phyloP scores from a whole-genome alignment of 2,113 vertebrate species.

The Hystrix cristata region DNA sequence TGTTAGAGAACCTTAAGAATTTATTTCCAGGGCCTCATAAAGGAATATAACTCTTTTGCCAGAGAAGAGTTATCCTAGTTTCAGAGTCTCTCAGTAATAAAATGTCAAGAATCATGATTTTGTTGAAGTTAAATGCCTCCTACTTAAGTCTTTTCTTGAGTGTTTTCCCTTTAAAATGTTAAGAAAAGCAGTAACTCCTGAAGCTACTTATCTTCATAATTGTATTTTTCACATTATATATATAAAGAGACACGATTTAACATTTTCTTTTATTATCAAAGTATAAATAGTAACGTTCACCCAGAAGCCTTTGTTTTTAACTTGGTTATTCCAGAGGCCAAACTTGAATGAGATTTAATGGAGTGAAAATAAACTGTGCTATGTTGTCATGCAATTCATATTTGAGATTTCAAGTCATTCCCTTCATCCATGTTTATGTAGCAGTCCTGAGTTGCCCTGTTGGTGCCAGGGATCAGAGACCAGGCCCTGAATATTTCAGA shows the following conservation, averaged over 20 bases:
- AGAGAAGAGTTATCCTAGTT: conserved; percentile 53
- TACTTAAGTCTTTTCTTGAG: conserved; percentile 72
- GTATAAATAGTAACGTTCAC: conserved; percentile 39
- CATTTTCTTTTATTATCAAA: conserved; percentile 56
- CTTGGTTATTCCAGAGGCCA: conserved; percentile 54
- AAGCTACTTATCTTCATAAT: conserved; percentile 63
- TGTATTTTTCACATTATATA: conserved; percentile 55
- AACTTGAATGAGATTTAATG: conserved; percentile 70
- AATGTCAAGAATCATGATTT: conserved; percentile 78
- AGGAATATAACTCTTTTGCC: conserved; percentile 69
- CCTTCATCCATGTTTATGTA: not conserved
- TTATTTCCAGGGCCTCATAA: conserved; percentile 63
- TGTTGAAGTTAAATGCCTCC: conserved; percentile 81
- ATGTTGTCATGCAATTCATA: not conserved
- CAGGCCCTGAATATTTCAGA: not conserved
- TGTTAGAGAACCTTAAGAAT: conserved; percentile 36
- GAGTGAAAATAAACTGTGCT: conserved; percentile 5
- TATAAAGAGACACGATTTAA: conserved; percentile 74
- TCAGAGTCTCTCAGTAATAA: conserved; percentile 73
- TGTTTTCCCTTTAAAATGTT: conserved; percentile 72
- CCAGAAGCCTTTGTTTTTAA: conserved; percentile 6
- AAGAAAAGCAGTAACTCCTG: conserved; percentile 76
- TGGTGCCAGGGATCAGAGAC: not conserved
- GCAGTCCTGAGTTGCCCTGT: not conserved
- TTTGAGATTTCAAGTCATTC: not conserved